Percentiles rank a stretch among this genome's conserved stretches.
Evolutionary conservation across 2,797 vertebrate species (phyloP).

Genomic region (Rhinoraja longicauda): DNA sequence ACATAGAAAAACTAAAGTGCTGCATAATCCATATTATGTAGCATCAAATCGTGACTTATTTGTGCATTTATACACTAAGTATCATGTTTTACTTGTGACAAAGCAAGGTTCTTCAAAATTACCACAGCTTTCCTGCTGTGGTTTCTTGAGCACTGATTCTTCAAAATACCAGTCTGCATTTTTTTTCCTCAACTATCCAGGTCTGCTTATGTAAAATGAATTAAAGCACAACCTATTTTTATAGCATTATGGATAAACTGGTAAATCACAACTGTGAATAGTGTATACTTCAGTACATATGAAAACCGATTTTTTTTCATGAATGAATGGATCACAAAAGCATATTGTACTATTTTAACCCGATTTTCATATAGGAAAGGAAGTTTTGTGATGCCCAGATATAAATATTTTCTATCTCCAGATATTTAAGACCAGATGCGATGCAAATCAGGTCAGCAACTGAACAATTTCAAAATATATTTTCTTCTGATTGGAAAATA

Average conservation of each 20-base stretch:
- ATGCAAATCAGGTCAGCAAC: background rate
- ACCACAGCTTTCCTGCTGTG: background rate
- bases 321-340: background rate
- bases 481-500: slow-evolving; percentile 13
- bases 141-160: background rate
- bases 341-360: background rate
- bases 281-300: background rate
- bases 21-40: background rate
- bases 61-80: background rate
- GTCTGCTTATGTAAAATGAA: slow-evolving; percentile 44
- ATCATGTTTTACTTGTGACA: slow-evolving; percentile 25
- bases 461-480: slow-evolving; percentile 25
- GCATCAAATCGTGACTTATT: background rate
- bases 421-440: background rate
- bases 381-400: background rate
- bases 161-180: background rate
- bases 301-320: background rate
- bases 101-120: slow-evolving; percentile 24
- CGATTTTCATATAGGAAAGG: background rate
- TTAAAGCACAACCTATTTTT: slow-evolving; percentile 45
- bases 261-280: slow-evolving; percentile 24
- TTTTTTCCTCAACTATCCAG: slow-evolving; percentile 39
- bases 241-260: background rate
- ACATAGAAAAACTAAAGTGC: too few relatives aligned
- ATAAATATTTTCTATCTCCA: background rate